Conservation (phyloP, 2,113 vertebrate species). For the Calonectris borealis region DNA sequence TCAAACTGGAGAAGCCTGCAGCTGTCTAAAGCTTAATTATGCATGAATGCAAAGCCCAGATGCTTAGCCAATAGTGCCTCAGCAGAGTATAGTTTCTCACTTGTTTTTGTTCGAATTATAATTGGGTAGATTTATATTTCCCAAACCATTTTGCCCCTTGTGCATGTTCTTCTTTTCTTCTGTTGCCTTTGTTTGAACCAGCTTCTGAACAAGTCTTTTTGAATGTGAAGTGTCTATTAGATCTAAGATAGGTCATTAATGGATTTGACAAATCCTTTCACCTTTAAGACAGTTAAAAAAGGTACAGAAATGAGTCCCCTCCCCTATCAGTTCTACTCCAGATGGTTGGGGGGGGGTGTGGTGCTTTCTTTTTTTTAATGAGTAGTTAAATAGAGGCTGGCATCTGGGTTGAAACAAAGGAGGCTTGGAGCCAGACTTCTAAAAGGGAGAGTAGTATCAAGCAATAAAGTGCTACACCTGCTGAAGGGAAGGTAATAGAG, state of each 20-base stretch:
- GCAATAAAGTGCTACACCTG: slow-evolving; percentile 67
- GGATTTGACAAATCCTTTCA: slow-evolving; percentile 73
- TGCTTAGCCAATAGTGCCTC: slow-evolving; percentile 68
- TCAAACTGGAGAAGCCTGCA: slow-evolving; percentile 66
- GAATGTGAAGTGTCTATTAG: slow-evolving; percentile 49
- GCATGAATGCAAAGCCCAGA: slow-evolving; percentile 76
- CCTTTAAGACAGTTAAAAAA: slow-evolving; percentile 67
- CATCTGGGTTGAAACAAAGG: slow-evolving; percentile 75
- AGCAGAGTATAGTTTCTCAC: slow-evolving; percentile 55
- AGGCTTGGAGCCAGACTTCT: slow-evolving; percentile 69
- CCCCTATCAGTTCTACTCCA: slow-evolving; percentile 71
- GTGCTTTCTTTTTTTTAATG: slow-evolving; percentile 36
- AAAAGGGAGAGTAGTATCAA: slow-evolving; percentile 39
- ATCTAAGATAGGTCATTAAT: slow-evolving; percentile 64
- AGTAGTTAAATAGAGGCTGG: slow-evolving; percentile 71
- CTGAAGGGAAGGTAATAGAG: slow-evolving; percentile 59
- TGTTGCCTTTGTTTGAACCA: slow-evolving; percentile 44
- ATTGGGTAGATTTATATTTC: slow-evolving; percentile 74
- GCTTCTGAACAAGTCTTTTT: slow-evolving; percentile 49
- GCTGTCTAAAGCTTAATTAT: slow-evolving; percentile 80
- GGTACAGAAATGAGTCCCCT: slow-evolving; percentile 60
- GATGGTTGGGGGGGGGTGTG: slow-evolving; percentile 35
- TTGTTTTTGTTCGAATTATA: slow-evolving; percentile 75
- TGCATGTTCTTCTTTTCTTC: slow-evolving; percentile 38
- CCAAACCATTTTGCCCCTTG: slow-evolving; percentile 29